Conservation (phyloP, 64 coral and sea anemone species). For the Stichodactyla helianthus region DNA sequence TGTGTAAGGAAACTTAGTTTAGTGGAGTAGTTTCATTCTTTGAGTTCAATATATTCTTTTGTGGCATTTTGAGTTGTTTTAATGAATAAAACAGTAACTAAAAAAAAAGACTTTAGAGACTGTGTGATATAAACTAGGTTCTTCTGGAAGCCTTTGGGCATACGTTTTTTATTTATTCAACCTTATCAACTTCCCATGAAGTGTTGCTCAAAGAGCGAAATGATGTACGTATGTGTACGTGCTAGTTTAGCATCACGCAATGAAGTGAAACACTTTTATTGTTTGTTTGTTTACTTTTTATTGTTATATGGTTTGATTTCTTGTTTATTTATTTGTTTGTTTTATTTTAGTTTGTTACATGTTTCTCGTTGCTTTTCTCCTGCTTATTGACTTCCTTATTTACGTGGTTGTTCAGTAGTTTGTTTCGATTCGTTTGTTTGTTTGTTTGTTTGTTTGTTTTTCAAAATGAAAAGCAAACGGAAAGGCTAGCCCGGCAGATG, state of each 20-base stretch:
- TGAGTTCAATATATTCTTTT: no score
- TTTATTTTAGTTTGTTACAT: no score
- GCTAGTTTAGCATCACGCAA: neutral
- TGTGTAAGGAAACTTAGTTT: neutral
- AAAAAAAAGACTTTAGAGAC: neutral
- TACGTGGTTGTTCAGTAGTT: no score
- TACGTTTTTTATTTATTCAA: neutral
- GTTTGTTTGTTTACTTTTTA: no score
- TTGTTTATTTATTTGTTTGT: no score
- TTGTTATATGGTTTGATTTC: no score
- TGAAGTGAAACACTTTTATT: neutral
- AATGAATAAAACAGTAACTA: neutral
- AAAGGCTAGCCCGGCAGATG: no score
- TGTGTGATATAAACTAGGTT: neutral
- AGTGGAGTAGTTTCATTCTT: neutral
- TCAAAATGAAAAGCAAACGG: no score
- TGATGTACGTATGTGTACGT: neutral
- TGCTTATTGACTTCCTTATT: no score
- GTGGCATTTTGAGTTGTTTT: slow-evolving; percentile 2
- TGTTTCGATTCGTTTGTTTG: no score
- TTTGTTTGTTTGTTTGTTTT: no score
- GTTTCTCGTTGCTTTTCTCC: no score
- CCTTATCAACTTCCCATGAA: neutral
- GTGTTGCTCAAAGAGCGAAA: neutral
- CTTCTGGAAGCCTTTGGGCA: neutral